Percentiles rank a stretch among this genome's conserved stretches.
These are phyloP conservation scores for Artibeus lituratus DNA, from an alignment of 2,797 vertebrate genomes.

Conservation along the genomic window DNA sequence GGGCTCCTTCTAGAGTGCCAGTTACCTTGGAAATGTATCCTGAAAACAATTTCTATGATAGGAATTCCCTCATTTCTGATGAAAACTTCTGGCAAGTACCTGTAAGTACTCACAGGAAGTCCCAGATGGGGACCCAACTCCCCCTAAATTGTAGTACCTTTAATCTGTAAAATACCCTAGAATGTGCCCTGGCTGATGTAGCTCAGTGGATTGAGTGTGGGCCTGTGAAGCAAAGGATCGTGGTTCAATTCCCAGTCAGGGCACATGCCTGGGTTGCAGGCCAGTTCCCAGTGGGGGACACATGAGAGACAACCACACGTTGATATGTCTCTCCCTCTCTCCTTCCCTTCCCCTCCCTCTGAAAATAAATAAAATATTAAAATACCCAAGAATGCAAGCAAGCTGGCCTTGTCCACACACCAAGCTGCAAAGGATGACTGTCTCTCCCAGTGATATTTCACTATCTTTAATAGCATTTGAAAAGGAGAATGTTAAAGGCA, in stretches of 20 bases:
- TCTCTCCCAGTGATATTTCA: not conserved
- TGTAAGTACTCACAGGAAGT: not conserved
- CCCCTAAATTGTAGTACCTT: not conserved
- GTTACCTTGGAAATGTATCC: conserved; percentile 2
- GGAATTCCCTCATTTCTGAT: not conserved
- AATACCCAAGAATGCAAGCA: not conserved
- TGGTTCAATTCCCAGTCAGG: too few species aligned
- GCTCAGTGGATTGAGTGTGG: too few species aligned
- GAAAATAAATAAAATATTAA: too few species aligned
- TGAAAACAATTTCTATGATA: not conserved
- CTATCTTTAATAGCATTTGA: not conserved
- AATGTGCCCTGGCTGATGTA: too few species aligned
- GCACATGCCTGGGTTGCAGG: too few species aligned
- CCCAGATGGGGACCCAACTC: not conserved
- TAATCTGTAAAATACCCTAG: not conserved
- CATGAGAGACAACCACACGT: too few species aligned
- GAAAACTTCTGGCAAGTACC: not conserved
- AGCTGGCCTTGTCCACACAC: not conserved
- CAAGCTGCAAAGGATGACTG: not conserved
- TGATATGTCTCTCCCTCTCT: too few species aligned
- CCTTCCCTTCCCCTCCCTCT: too few species aligned
- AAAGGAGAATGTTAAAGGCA: not conserved
- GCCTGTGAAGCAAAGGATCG: too few species aligned
- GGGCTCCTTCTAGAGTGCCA: not conserved
- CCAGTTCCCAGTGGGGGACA: too few species aligned